phyloP scores from a whole-genome alignment of 2,797 vertebrate species.

The Epinephelus awoara region DNA sequence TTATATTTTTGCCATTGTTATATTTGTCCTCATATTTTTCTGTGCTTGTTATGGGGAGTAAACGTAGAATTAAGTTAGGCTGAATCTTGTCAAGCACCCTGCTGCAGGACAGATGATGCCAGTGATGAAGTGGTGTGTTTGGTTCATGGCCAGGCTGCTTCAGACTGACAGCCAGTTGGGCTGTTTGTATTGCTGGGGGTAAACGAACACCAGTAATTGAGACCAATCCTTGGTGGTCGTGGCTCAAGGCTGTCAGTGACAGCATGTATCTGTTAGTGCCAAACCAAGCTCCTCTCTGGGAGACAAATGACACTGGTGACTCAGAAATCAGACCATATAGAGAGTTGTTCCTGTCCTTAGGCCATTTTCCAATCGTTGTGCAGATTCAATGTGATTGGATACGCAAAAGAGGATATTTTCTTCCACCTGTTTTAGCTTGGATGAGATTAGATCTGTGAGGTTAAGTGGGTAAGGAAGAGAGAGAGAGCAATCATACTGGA shows the following conservation, averaged over 20 bases:
- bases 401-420: constrained; percentile 37
- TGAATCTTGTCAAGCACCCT: constrained; percentile 19
- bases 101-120: constrained; percentile 66
- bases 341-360: neutral
- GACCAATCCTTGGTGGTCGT: constrained; percentile 71
- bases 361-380: constrained; percentile 36
- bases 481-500: constrained; percentile 59
- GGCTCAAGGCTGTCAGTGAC: constrained; percentile 72
- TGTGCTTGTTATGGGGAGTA: constrained; percentile 25
- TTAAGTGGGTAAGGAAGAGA: constrained; percentile 55
- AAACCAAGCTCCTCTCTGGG: constrained; percentile 49
- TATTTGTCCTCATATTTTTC: neutral
- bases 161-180: constrained; percentile 50
- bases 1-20: too few relatives aligned
- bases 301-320: constrained; percentile 51
- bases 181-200: constrained; percentile 65
- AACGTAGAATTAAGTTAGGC: constrained; percentile 36
- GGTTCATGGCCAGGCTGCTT: constrained; percentile 67
- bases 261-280: constrained; percentile 62
- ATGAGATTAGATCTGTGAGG: constrained; percentile 52
- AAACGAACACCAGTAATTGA: constrained; percentile 81
- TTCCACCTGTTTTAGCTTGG: constrained; percentile 36
- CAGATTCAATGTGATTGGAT: constrained; percentile 44
- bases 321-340: constrained; percentile 48
- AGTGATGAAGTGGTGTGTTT: constrained; percentile 68